Base-by-base conservation (phyloP, 2,888 invertebrate genomes). In the Argyra leucocephala region DNA sequence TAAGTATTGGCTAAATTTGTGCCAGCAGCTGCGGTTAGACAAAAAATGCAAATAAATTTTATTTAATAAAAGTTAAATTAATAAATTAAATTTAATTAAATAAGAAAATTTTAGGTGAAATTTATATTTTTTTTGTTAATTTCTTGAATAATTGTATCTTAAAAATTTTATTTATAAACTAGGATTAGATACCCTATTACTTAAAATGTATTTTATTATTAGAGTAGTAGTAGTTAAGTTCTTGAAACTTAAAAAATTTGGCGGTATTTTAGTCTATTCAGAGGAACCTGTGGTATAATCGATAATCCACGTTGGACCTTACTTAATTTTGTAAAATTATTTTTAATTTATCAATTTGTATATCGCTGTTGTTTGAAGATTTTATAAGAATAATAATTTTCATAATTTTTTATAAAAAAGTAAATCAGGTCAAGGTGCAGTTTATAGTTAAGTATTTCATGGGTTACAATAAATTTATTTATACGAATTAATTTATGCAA, bases 351-450 rank as follows among this genome's bases (percentile, higher is more conserved):
- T n/a, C n/a, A n/a, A n/a, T n/a, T n/a, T n/a, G n/a, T n/a, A n/a
- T n/a, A n/a, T n/a, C n/a, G n/a, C n/a, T n/a, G n/a, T n/a, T n/a
- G n/a, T n/a, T n/a, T n/a, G n/a, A n/a, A n/a, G n/a, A n/a, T n/a
- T n/a, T n/a, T n/a, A n/a, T n/a, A 31, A 31, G 31, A 77, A 79
- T 76, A 75, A 78, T 71, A 83, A 78, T 80, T 81, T 79, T 83
- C 81, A 81, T 71, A 69, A 77, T 80, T 74, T 78, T 74, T 70
- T 66, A 75, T 71, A 67, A 73, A 69, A 82, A 76, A 77, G 79
- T 80, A 85, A 83, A 81, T 85, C 86, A 87, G 83, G 85, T 87
- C 86, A 86, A 86, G 85, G 84, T 87, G 84, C 82, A 87, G 85
- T 82, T 82, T 80, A 86, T 86, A 81, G 75, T 81, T 82, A 83